Evolutionary conservation across 2,888 invertebrate species (phyloP).

Genomic region (Caenorhabditis plicata): DNA sequence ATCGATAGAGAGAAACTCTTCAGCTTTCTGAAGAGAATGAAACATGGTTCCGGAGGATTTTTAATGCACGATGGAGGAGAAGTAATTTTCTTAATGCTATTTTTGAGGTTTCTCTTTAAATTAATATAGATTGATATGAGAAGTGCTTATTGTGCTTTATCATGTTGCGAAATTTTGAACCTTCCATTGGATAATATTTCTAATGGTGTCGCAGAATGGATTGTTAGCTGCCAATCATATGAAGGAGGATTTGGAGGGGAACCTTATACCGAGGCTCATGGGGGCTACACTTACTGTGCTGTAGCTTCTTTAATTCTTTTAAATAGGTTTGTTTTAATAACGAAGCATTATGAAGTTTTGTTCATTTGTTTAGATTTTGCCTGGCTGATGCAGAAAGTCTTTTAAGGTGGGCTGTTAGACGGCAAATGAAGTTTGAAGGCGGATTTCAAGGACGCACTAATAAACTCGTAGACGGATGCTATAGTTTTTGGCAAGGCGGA

Average conservation of each 20-base stretch:
- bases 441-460: slow-evolving; percentile 84
- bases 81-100: slow-evolving; percentile 45
- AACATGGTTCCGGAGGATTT: slow-evolving; percentile 78
- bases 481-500: slow-evolving; percentile 98
- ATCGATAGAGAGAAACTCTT: slow-evolving; percentile 75
- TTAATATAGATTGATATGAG: slow-evolving; percentile 16
- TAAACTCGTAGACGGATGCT: slow-evolving; percentile 96
- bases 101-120: too few species aligned
- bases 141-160: slow-evolving; percentile 93
- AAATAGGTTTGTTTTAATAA: slow-evolving; percentile 66
- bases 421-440: slow-evolving; percentile 91
- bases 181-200: slow-evolving; percentile 77
- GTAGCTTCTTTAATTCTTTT: slow-evolving; percentile 85
- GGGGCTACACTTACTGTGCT: slow-evolving; percentile 98
- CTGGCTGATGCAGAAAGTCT: slow-evolving; percentile 38
- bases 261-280: slow-evolving; percentile 95
- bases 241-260: slow-evolving; percentile 96
- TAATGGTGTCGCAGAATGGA: slow-evolving; percentile 86
- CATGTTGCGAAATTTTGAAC: slow-evolving; percentile 84
- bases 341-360: neutral
- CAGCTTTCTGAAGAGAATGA: slow-evolving; percentile 14
- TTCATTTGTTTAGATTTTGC: slow-evolving; percentile 32
- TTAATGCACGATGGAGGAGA: slow-evolving; percentile 88
- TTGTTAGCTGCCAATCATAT: slow-evolving; percentile 92
- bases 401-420: slow-evolving; percentile 76